A percentile compares a stretch with the other conserved stretches of the same genome.
These are phyloP conservation scores for Tenthredo distinguenda DNA, from an alignment of 2,888 invertebrate species.

Conservation along the genomic window DNA sequence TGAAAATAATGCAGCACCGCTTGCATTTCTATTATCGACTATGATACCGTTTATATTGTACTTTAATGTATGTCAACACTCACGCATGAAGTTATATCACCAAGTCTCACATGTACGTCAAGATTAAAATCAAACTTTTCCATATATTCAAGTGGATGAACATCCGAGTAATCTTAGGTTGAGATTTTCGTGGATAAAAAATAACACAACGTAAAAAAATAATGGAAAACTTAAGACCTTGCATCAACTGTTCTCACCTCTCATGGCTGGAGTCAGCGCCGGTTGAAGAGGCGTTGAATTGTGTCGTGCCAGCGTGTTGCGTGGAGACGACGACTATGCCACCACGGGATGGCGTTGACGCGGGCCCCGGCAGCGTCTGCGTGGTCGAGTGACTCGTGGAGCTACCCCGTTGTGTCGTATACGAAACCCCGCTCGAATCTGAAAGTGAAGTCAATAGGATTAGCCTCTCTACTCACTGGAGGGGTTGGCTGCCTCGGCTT, in stretches of 20 bases:
- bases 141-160: not conserved
- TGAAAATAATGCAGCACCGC: not conserved
- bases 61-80: not conserved
- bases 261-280: slow-evolving; percentile 70
- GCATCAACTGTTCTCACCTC: slow-evolving; percentile 65
- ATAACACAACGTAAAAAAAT: not conserved
- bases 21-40: not conserved
- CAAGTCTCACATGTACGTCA: not conserved
- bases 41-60: not conserved
- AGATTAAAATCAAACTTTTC: not conserved
- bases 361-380: slow-evolving; percentile 66
- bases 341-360: slow-evolving; percentile 68
- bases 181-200: not conserved
- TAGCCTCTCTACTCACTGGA: not conserved
- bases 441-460: slow-evolving; percentile 43
- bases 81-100: not conserved
- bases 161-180: not conserved
- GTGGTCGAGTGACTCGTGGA: slow-evolving; percentile 71
- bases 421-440: slow-evolving; percentile 74
- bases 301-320: slow-evolving; percentile 63
- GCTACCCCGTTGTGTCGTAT: slow-evolving; percentile 72
- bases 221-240: not conserved
- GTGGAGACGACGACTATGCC: slow-evolving; percentile 70
- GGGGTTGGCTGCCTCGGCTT: not conserved
- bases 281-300: slow-evolving; percentile 67